phyloP scores from a whole-genome alignment of 2,113 vertebrate species.

The Neodontobutis hainanensis region DNA sequence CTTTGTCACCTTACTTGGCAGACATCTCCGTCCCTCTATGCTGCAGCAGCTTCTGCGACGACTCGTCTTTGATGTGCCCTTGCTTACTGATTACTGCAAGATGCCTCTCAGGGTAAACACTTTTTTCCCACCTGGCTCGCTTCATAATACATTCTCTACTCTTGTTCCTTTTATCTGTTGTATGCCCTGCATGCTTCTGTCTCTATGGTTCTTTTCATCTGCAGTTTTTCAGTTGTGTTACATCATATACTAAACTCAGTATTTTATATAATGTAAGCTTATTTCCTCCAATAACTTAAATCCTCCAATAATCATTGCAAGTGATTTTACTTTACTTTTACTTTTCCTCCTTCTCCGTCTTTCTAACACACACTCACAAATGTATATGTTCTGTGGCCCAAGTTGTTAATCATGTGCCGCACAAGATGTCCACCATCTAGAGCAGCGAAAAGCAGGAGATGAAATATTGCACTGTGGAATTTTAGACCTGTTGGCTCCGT shows the following conservation, averaged over 20 bases:
- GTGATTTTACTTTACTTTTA: not conserved
- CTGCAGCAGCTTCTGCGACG: constrained; percentile 93
- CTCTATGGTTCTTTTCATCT: not conserved
- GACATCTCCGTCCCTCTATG: constrained; percentile 95
- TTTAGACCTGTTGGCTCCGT: constrained; percentile 45
- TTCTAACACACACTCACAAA: not conserved
- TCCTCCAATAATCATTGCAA: constrained; percentile 1
- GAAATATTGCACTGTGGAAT: constrained; percentile 49
- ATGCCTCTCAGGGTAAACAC: constrained; percentile 93
- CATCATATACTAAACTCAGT: not conserved
- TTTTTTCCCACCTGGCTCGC: constrained; percentile 16
- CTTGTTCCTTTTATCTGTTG: not conserved
- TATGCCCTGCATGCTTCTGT: not conserved
- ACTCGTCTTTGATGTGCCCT: constrained; percentile 96
- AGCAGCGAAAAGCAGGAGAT: constrained; percentile 32
- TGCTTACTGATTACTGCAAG: constrained; percentile 96
- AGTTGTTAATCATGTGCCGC: constrained; percentile 32
- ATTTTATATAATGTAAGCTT: not conserved
- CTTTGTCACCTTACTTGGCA: constrained; percentile 64
- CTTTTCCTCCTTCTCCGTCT: not conserved
- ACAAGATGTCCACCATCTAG: constrained; percentile 9
- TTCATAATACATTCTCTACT: constrained; percentile 8
- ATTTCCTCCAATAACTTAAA: not conserved
- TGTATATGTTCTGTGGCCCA: constrained; percentile 11
- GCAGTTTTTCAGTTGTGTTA: not conserved